Evolutionary conservation across 1,140 invertebrate genomes (phyloP), one percentile per base, ranked within the genome.

Genomic region (Bombus consobrinus): DNA sequence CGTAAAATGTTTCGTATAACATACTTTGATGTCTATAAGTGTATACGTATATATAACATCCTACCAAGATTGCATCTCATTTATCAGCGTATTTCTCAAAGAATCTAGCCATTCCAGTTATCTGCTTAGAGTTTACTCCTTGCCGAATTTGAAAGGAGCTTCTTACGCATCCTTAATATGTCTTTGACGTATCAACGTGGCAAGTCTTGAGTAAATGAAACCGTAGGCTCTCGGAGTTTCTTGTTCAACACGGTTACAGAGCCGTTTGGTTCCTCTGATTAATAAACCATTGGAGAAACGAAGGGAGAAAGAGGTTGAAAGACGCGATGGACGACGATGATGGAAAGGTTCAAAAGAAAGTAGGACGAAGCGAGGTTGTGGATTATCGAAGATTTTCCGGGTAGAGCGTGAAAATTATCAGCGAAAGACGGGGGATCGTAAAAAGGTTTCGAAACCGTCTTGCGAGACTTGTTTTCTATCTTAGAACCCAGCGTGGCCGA

Each of bases 271-370:
- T 15, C 59, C 34, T 4, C 18, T 25, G 59, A 43, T 22, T 39
- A 59, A 81, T 68, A 81, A 73, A 85, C 75, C 62, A 32, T 41
- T 18, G 77, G n/a, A 71, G 72, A 37, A 25, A 64, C 18, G 43
- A 37, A 43, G 28, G 39, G 8, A 32, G 39, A 28, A 62, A 4
- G 43, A 37, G 25, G 12, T 25, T 41, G 32, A 34, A 28, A n/a
- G 57, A 18, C 9, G 64, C n/a, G 28, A 8, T 34, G 32, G 12
- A 53, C 37, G n/a, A n/a, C 28, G 57, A 18, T 47, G 39, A 37
- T 39, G 77, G 25, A 69, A 81, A 76, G 47, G 76, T 78, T 89
- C 78, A 85, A 88, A 88, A 78, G 78, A 80, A 89, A 88, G 76
- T 85, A 74, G 87, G 64, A 39, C 88, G 62, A 57, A 68, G 88